Evolutionary conservation across 1,140 invertebrate species (phyloP).

Genomic region (Eueides isabella): DNA sequence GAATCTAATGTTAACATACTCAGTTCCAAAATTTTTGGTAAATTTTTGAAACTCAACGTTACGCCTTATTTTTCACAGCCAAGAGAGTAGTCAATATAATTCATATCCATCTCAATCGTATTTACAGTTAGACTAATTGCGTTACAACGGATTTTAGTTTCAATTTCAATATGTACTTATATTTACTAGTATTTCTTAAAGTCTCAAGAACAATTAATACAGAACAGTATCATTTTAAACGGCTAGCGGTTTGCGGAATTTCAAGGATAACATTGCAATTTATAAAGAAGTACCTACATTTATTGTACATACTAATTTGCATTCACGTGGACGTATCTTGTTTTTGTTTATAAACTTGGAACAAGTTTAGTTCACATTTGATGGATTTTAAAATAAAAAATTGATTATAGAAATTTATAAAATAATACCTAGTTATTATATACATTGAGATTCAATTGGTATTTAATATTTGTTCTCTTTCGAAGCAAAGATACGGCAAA

Average conservation of each 20-base stretch:
- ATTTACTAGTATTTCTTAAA: neutral
- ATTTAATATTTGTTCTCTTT: no score
- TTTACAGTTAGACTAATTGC: no score
- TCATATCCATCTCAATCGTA: no score
- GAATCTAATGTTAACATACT: no score
- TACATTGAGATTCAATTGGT: neutral
- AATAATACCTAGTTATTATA: neutral
- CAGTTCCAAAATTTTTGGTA: no score
- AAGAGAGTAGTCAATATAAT: no score
- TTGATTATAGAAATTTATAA: neutral
- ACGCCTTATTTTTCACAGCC: no score
- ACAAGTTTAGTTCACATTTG: neutral
- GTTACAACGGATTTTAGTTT: no score
- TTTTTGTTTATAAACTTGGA: neutral
- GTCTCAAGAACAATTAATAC: neutral
- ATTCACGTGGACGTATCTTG: neutral
- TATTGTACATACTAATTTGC: neutral
- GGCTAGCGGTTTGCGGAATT: neutral
- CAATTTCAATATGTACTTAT: no score
- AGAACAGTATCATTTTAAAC: neutral
- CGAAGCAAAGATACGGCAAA: no score
- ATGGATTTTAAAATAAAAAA: neutral
- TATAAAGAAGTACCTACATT: neutral
- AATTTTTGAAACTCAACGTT: no score
- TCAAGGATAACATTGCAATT: neutral